phyloP scores from a whole-genome alignment of 1,140 invertebrate genomes.

The Drosophila aff. region DNA sequence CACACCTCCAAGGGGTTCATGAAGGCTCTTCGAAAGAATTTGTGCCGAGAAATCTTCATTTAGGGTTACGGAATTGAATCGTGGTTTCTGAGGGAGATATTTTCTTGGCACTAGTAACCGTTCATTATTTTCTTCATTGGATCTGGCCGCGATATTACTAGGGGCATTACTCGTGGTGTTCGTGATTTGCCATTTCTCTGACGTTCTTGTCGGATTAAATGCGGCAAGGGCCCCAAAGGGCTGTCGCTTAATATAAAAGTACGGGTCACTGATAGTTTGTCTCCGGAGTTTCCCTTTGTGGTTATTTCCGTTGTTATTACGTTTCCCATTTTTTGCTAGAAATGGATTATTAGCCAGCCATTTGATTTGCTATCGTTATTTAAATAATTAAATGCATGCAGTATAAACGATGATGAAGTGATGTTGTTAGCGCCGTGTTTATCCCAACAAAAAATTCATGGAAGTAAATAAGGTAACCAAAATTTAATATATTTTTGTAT shows the following conservation, averaged over 20 bases:
- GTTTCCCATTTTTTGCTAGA: constrained; percentile 68
- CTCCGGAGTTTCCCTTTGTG: constrained; percentile 69
- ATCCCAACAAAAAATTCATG: constrained; percentile 26
- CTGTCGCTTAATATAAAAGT: constrained; percentile 71
- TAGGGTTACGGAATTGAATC: constrained; percentile 29
- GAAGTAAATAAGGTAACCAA: constrained; percentile 31
- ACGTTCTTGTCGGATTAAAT: constrained; percentile 43
- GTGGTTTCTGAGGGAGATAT: constrained; percentile 53
- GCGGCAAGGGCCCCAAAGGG: constrained; percentile 32
- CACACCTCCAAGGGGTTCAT: constrained; percentile 81
- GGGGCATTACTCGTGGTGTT: constrained; percentile 1
- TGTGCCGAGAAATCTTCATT: constrained; percentile 63
- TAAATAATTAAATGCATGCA: constrained; percentile 35
- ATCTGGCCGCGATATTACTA: constrained; percentile 31
- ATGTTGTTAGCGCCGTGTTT: constrained; percentile 13
- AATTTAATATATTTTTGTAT: not conserved
- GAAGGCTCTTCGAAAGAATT: constrained; percentile 77
- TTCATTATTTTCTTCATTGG: constrained; percentile 61
- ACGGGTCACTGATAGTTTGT: constrained; percentile 80
- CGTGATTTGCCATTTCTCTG: constrained; percentile 50
- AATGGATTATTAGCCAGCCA: constrained; percentile 73
- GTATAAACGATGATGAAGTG: constrained; percentile 15
- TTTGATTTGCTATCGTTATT: constrained; percentile 68
- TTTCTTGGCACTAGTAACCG: constrained; percentile 72
- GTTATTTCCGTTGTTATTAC: constrained; percentile 25